Percentiles rank a stretch among this genome's conserved stretches.
These are phyloP conservation scores for Ditylenchus dipsaci DNA, from an alignment of 1,140 invertebrate genomes.

Conservation along the genomic window DNA sequence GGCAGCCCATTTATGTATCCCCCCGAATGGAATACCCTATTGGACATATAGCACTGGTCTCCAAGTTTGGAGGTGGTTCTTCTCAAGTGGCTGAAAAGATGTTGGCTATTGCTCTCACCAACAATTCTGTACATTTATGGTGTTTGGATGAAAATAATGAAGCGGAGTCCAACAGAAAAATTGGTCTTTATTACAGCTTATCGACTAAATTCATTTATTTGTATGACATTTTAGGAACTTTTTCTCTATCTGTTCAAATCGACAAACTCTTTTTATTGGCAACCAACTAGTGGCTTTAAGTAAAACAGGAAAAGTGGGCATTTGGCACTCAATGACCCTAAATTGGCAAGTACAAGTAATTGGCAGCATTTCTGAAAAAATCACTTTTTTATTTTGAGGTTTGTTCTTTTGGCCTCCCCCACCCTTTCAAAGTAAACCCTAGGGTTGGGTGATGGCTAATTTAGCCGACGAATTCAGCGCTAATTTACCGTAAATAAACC, in stretches of 20 bases:
- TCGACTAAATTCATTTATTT: background rate
- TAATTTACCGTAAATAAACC: too few relatives aligned
- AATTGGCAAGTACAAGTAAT: conserved; percentile 71
- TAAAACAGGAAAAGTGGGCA: conserved; percentile 87
- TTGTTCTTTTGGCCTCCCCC: too few relatives aligned
- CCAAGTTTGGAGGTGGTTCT: conserved; percentile 70
- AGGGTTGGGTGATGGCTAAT: too few relatives aligned
- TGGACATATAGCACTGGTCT: conserved; percentile 86
- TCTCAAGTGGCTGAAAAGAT: conserved; percentile 69
- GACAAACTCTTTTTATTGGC: conserved; percentile 96
- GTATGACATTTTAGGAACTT: conserved; percentile 19
- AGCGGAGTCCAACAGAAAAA: conserved; percentile 69
- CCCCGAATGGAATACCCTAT: conserved; percentile 82
- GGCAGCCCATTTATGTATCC: conserved; percentile 89
- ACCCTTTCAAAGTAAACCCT: too few relatives aligned
- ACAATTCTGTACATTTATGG: conserved; percentile 77
- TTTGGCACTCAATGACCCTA: conserved; percentile 96
- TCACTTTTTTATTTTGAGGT: conserved; percentile 1
- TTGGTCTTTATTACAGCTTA: conserved; percentile 21
- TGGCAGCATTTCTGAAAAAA: background rate
- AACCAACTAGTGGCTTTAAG: conserved; percentile 90
- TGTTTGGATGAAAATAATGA: conserved; percentile 75
- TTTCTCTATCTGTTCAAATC: conserved; percentile 68
- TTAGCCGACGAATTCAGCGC: too few relatives aligned
- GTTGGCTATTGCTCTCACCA: conserved; percentile 79